Evolutionary conservation across 1,140 invertebrate genomes (phyloP), one percentile per base, ranked within the genome.

Genomic region (Pogonus chalceus): DNA sequence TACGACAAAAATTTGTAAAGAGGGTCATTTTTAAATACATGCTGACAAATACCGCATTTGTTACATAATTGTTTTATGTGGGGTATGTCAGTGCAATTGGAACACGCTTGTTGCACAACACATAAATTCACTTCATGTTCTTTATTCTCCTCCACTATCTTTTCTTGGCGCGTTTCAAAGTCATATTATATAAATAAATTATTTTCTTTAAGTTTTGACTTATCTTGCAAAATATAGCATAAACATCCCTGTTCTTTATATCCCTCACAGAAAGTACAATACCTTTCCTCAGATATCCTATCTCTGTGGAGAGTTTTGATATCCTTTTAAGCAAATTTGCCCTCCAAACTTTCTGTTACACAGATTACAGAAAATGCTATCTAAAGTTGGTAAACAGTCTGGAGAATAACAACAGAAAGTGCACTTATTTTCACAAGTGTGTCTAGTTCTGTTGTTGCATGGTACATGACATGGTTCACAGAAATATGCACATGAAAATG

Each of bases 101-200:
- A 43, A 43, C 37, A 43, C 4, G 18, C 9, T 43, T 43, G 37
- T 43, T 43, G 37, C 37, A 43, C 37, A 43, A 43, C 37, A 43
- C 37, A 43, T 16, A 43, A 18, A 43, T 43, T 12, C 37, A 43
- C 18, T 43, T 43, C 37, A 43, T 43, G 37, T 4, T 12, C 9
- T 12, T 43, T 12, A 18, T 12, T 18, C 4, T 43, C 18, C 9
- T 16, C 37, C 18, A 43, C 9, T 12, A 4, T 18, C 18, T 43
- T 43, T 4, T 43, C 37, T 18, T 43, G 37, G 7, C 37, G 7
- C 9, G 37, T 43, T 18, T 43, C 18, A 43, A 43, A 43, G 37
- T 43, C 18, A 43, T 43, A 43, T 4, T 43, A 43, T 18, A 43
- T 18, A 3, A 9, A 18, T 43, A 18, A 43, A 12, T 43, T 7